Evolutionary conservation across 2,888 invertebrate genomes (phyloP).

Genomic region (Eumerus sabulonum): DNA sequence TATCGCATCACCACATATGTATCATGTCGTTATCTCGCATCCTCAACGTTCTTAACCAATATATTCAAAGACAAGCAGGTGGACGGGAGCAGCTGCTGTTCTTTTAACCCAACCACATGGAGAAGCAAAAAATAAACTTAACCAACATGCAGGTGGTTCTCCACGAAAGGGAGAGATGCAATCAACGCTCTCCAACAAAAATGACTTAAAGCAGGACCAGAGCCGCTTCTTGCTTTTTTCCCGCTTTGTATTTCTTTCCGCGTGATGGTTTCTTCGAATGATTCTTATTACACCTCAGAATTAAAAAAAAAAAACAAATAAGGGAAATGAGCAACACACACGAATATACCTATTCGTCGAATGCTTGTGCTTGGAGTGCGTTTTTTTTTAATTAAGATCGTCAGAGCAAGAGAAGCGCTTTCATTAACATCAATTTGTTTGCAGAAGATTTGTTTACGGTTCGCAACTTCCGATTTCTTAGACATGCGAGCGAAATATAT

Average conservation of each 20-base stretch:
- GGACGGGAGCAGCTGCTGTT: conserved; percentile 44
- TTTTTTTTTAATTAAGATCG: conserved; percentile 5
- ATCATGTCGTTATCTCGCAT: conserved; percentile 29
- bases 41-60: conserved; percentile 26
- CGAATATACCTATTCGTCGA: not conserved
- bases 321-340: not conserved
- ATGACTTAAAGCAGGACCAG: conserved; percentile 16
- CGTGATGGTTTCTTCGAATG: conserved; percentile 16
- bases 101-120: conserved; percentile 3
- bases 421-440: conserved; percentile 17
- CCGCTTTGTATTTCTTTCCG: conserved; percentile 7
- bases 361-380: too few relatives aligned
- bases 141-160: conserved; percentile 32
- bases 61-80: conserved; percentile 29
- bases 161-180: not conserved
- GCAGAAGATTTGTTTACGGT: not conserved
- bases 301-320: conserved; percentile 3
- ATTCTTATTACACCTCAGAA: not conserved
- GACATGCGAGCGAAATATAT: not conserved
- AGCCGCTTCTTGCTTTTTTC: conserved; percentile 14
- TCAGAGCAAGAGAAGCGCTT: not conserved
- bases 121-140: too few relatives aligned
- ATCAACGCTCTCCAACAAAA: conserved; percentile 16
- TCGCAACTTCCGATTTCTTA: not conserved
- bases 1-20: conserved; percentile 37